Evolutionary conservation across 2,888 invertebrate genomes (phyloP).

Genomic region (Acleris holmiana): DNA sequence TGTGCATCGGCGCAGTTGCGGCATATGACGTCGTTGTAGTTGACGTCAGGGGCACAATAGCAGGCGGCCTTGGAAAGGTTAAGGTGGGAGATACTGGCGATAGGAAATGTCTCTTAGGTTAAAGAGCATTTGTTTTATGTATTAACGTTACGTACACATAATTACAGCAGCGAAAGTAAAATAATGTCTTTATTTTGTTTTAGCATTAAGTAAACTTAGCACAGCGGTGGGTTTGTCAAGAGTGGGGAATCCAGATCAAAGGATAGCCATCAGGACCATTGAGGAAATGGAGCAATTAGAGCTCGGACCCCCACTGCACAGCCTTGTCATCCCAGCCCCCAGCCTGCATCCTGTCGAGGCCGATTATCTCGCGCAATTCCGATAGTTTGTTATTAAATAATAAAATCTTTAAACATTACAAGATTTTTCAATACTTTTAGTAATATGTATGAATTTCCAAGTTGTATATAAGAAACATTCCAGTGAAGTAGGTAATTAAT

Average conservation of each 20-base stretch:
- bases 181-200: conserved; percentile 1
- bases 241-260: conserved; percentile 94
- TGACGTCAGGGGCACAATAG: no score
- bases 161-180: no score
- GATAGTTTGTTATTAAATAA: conserved; percentile 46
- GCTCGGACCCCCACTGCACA: conserved; percentile 96
- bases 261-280: conserved; percentile 90
- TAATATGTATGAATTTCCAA: conserved; percentile 41
- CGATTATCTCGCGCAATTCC: conserved; percentile 92
- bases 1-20: no score
- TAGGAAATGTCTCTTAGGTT: no score
- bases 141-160: no score
- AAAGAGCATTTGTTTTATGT: no score
- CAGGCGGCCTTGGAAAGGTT: no score
- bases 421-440: conserved; percentile 41
- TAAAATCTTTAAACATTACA: conserved; percentile 28
- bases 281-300: conserved; percentile 88
- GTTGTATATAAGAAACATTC: conserved; percentile 56
- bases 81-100: no score
- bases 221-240: conserved; percentile 94
- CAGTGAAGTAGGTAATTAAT: conserved; percentile 66
- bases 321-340: conserved; percentile 93
- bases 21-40: no score
- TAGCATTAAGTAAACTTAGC: conserved; percentile 82
- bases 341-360: conserved; percentile 95